A percentile compares a stretch with the other conserved stretches of the same genome.
These are phyloP conservation scores for Craseonycteris thonglongyai DNA, from an alignment of 2,113 vertebrate genomes.

Conservation along the genomic window DNA sequence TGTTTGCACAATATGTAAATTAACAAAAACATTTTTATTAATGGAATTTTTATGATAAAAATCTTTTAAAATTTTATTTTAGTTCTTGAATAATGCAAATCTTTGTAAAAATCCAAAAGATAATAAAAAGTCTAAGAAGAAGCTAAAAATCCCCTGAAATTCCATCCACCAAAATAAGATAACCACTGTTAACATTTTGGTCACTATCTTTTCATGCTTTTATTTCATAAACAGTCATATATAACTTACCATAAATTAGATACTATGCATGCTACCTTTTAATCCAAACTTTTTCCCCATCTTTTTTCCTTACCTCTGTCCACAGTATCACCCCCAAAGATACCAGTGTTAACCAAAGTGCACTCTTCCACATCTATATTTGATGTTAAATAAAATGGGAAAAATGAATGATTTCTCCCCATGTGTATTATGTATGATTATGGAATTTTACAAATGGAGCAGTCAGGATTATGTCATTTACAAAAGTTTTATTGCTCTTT, in stretches of 20 bases:
- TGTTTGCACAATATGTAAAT: slow-evolving; percentile 26
- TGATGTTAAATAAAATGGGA: background rate
- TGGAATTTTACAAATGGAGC: background rate
- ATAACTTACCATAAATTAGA: slow-evolving; percentile 1
- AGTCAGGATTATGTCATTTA: background rate
- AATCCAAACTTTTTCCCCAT: background rate
- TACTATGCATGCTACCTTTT: background rate
- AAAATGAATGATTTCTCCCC: background rate
- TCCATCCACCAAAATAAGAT: slow-evolving; percentile 17
- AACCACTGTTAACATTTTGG: background rate
- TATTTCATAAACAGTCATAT: background rate
- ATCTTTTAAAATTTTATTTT: background rate
- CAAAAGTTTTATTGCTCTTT: background rate
- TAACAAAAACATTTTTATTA: background rate
- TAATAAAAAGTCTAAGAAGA: background rate
- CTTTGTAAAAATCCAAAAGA: slow-evolving; percentile 11
- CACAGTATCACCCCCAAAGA: background rate
- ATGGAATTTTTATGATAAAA: slow-evolving; percentile 28
- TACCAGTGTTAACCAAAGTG: background rate
- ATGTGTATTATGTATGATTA: background rate
- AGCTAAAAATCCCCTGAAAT: slow-evolving; percentile 29
- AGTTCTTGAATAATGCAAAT: background rate
- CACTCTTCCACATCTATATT: background rate
- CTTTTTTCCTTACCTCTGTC: background rate
- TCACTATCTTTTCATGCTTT: background rate